Evolutionary conservation across 2,888 invertebrate genomes (phyloP).

Genomic region (Diarsia dahlii): DNA sequence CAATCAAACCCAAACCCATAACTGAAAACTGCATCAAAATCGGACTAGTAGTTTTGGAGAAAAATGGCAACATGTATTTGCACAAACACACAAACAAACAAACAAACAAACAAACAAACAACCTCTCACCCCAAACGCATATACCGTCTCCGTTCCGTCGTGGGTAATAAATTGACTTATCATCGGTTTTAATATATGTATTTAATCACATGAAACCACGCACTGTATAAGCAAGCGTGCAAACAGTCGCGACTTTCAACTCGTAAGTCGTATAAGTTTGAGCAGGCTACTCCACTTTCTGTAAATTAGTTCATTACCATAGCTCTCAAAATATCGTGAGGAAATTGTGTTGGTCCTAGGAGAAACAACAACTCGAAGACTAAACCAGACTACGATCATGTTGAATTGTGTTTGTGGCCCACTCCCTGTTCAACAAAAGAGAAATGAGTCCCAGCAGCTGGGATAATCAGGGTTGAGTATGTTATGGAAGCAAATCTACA

Average conservation of each 20-base stretch:
- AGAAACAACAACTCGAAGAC: not conserved
- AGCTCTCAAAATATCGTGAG: not conserved
- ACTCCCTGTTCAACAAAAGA: not conserved
- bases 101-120: too few relatives aligned
- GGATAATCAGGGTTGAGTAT: not conserved
- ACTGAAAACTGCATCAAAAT: too few relatives aligned
- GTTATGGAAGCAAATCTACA: not conserved
- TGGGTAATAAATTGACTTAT: too few relatives aligned
- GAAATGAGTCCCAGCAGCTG: not conserved
- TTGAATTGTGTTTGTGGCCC: not conserved
- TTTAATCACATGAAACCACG: too few relatives aligned
- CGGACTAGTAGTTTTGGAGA: too few relatives aligned
- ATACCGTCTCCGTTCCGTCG: too few relatives aligned
- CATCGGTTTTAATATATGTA: too few relatives aligned
- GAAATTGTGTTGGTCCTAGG: not conserved
- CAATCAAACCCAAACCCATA: too few relatives aligned
- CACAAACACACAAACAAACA: too few relatives aligned
- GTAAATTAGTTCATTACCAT: not conserved
- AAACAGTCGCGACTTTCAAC: not conserved
- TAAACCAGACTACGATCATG: not conserved
- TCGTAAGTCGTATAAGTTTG: not conserved
- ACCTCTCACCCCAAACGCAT: too few relatives aligned
- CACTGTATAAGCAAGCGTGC: too few relatives aligned
- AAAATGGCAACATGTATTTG: too few relatives aligned
- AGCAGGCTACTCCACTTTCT: not conserved